Evolutionary conservation across 2,888 invertebrate genomes (phyloP).

Genomic region (Leuctra nigra): DNA sequence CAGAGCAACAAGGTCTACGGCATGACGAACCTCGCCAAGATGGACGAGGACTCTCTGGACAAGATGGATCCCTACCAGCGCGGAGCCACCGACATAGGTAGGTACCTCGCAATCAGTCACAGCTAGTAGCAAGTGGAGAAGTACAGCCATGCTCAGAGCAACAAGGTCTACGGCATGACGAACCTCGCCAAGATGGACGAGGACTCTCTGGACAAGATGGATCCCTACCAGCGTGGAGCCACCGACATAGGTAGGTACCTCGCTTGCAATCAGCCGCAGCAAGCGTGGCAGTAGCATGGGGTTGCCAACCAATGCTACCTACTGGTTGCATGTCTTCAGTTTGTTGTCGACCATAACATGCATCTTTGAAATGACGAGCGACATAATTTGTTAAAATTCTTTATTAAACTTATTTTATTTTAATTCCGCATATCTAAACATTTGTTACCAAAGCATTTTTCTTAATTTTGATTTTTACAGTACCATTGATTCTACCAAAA

Average conservation of each 20-base stretch:
- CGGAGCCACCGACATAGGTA: constrained; percentile 58
- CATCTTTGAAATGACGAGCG: too few species aligned
- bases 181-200: constrained; percentile 59
- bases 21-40: constrained; percentile 53
- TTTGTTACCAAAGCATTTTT: too few species aligned
- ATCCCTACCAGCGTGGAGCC: constrained; percentile 63
- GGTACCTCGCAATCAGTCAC: too few species aligned
- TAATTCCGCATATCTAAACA: too few species aligned
- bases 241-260: constrained; percentile 62
- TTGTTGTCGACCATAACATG: too few species aligned
- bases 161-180: constrained; percentile 56
- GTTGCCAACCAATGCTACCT: too few species aligned
- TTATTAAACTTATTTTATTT: too few species aligned
- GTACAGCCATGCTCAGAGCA: constrained; percentile 53
- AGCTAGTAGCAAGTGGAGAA: constrained; percentile 60
- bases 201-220: constrained; percentile 57
- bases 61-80: constrained; percentile 65
- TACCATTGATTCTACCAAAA: too few species aligned
- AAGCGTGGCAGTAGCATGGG: too few species aligned
- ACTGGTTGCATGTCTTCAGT: constrained; percentile 28
- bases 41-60: constrained; percentile 59
- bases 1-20: constrained; percentile 58
- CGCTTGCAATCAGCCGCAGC: too few species aligned
- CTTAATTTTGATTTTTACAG: too few species aligned
- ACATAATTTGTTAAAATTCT: too few species aligned